Evolutionary conservation across 1,140 invertebrate species (phyloP), one percentile per base, ranked within the genome.

Genomic region (Calliopsis andreniformis): DNA sequence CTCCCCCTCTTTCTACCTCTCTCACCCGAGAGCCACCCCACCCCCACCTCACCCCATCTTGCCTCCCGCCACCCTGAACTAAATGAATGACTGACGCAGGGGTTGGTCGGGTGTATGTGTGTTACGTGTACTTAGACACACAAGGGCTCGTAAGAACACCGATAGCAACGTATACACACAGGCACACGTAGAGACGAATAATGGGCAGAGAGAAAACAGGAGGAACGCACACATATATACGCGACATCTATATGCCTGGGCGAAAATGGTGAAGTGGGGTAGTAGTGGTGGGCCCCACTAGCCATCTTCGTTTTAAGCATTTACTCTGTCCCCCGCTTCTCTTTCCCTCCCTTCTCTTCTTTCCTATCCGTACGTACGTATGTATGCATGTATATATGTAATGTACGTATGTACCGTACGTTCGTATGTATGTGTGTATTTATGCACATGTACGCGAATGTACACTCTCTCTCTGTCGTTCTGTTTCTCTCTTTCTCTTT

Each of bases 21-120:
- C 79, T 76, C 83, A 69, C 66, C 66, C 78, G 61, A 61, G 64
- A 39, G 35, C 35, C 35, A 39, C 35, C 35, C 63, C 61, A 32
- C 64, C 76, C 68, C 79, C 71, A 66, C 59, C 68, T 66, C 55
- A 35, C 88, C 87, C 88, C 82, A 87, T 89, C 85, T 80, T 85
- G 51, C 72, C 79, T 79, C 82, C 72, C 79, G 76, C 73, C 71
- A 79, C 76, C 83, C 82, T 77, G 81, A 83, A 84, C 89, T 91
- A 89, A 91, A 92, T 91, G 91, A 91, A 92, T 91, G 89, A 90
- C 90, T 91, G 90, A 89, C 87, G 89, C 88, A 90, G 88, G 86
- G 87, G 88, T 87, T 88, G 87, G 67, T 84, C 66, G 82, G 76
- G 78, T 87, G 77, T 87, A 80, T 86, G 79, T 81, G 67, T 85